Conservation (phyloP, 2,113 vertebrate genomes). For the Crotalus tigris region DNA sequence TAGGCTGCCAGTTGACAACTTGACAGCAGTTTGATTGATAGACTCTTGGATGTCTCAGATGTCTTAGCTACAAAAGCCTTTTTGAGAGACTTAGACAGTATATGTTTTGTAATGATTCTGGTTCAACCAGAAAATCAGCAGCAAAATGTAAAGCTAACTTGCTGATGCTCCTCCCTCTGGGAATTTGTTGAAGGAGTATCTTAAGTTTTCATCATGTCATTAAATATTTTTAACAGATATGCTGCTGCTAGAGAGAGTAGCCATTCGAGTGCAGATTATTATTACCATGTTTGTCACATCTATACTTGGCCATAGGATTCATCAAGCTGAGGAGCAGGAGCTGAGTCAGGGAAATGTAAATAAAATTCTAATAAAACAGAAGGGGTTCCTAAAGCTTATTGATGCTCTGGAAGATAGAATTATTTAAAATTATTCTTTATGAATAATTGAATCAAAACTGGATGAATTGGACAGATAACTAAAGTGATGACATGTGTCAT, state of each 20-base stretch:
- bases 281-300: neutral
- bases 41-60: neutral
- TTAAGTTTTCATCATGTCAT: neutral
- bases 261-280: neutral
- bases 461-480: neutral
- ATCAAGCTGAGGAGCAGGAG: neutral
- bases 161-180: neutral
- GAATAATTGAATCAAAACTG: neutral
- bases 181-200: neutral
- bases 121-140: neutral
- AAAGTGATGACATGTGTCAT: neutral
- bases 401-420: neutral
- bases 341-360: neutral
- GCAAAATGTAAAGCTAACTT: neutral
- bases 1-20: neutral
- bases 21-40: neutral
- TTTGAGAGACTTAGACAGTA: neutral
- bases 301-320: neutral
- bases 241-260: neutral
- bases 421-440: neutral
- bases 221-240: neutral
- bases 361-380: neutral
- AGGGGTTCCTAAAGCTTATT: neutral
- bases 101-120: neutral
- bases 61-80: neutral